Evolutionary conservation across 1,140 invertebrate species (phyloP).

Genomic region (Cecropterus lyciades): DNA sequence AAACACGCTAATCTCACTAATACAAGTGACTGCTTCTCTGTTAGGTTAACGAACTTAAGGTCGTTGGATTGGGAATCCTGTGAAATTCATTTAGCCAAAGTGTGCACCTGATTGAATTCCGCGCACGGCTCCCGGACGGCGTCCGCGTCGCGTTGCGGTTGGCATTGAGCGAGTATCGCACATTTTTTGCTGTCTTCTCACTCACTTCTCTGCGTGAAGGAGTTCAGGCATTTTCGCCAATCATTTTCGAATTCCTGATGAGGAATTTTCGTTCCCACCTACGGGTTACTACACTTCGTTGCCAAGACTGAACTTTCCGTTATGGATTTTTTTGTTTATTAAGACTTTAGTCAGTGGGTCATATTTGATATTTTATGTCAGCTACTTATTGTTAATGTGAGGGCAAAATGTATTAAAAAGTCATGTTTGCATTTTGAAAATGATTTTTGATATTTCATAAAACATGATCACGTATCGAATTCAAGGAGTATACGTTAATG

Average conservation of each 20-base stretch:
- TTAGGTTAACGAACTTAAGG: conserved; percentile 1
- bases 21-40: background rate
- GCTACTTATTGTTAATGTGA: no score
- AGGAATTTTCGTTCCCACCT: conserved; percentile 15
- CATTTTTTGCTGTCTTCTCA: conserved; percentile 71
- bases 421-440: no score
- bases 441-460: no score
- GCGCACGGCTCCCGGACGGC: conserved; percentile 52
- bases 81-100: conserved; percentile 28
- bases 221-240: conserved; percentile 59
- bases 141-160: conserved; percentile 54
- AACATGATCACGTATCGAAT: no score
- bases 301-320: no score
- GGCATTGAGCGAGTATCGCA: conserved; percentile 63
- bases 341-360: no score
- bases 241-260: conserved; percentile 52
- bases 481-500: no score
- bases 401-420: no score
- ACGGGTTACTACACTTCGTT: no score
- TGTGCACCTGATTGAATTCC: conserved; percentile 71
- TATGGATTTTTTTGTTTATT: no score
- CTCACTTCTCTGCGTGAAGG: conserved; percentile 43
- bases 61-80: conserved; percentile 31
- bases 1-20: background rate
- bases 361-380: no score